Evolutionary conservation across 2,888 invertebrate genomes (phyloP).

Genomic region (Cataglyphis rosenhaueri): DNA sequence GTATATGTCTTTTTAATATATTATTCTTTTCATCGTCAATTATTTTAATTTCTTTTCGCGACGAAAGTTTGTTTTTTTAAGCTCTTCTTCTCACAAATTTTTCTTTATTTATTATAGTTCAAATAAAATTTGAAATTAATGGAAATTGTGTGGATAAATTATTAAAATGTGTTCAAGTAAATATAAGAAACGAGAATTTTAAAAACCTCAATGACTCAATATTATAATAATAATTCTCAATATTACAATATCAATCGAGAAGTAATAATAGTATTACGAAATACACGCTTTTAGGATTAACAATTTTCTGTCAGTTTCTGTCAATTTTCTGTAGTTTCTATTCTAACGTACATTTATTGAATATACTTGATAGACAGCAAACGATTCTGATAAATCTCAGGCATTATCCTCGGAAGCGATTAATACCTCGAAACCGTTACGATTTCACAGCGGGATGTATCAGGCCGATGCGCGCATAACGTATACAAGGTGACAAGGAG

Average conservation of each 20-base stretch:
- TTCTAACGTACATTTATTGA: not conserved
- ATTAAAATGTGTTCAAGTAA: not conserved
- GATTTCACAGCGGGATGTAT: conserved; percentile 73
- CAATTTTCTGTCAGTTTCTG: not conserved
- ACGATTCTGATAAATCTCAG: conserved; percentile 26
- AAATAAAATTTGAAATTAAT: not conserved
- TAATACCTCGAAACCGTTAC: conserved; percentile 69
- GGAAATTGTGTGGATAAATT: not conserved
- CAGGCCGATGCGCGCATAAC: conserved; percentile 61
- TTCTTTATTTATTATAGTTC: not conserved
- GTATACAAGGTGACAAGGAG: conserved; percentile 52
- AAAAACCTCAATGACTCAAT: not conserved
- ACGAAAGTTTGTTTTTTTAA: not conserved
- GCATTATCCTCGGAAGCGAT: conserved; percentile 53
- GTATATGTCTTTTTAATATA: not conserved
- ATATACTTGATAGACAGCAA: not conserved
- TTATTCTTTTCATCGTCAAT: not conserved
- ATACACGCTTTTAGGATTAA: not conserved
- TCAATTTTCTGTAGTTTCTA: not conserved
- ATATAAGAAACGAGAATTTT: not conserved
- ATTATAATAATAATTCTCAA: not conserved
- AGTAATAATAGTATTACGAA: not conserved
- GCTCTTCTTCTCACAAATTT: not conserved
- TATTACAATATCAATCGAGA: not conserved
- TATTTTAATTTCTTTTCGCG: not conserved